Base-by-base conservation (phyloP, 2,797 vertebrate species). In the Syngnathus rostellatus region DNA sequence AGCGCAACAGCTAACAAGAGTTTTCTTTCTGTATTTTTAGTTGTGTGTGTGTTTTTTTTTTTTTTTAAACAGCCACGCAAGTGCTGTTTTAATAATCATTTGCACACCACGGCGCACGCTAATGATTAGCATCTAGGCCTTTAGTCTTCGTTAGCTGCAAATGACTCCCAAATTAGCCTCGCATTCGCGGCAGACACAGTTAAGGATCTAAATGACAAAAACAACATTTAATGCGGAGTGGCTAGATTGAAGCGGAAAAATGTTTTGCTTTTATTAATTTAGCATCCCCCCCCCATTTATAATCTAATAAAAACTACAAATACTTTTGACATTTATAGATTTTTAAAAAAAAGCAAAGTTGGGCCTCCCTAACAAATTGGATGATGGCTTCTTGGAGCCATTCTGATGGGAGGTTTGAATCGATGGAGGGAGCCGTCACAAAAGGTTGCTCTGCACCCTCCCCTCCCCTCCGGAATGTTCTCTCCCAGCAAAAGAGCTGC, bases 81-180 rank as follows among this genome's bases (percentile, higher is more conserved):
- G 57, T 46, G 19, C 63, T 67, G 50, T 53, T 23, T 17, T 77
- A 68, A 63, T 71, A 68, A 63, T 71, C 60, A 72, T 71, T 82
- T 78, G 51, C 63, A 71, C 77, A 77, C 77, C 69, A 11, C 40
- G 31, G 31, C 31, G 31, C 31, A 31, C 31, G 31, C 31, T 31
- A 4, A 31, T 31, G 73, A 73, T 72, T 66, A 68, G 63, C 60
- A 2, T 65, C 68, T 70, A 55, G 1, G 54, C 75, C 79, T 74
- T 82, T 78, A 82, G 81, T 86, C 71, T 77, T 39, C 19, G 76
- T 83, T 71, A 79, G 75, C 62, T 45, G 51, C 75, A 82, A 83
- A 86, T 87, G 84, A 83, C 86, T 85, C 78, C 83, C 76, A 87
- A 83, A 89, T 90, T 87, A 87, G 86, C 61, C 41, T 31, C 76